Base-by-base conservation (phyloP, 2,797 vertebrate genomes). In the Otolemur crassicaudatus region DNA sequence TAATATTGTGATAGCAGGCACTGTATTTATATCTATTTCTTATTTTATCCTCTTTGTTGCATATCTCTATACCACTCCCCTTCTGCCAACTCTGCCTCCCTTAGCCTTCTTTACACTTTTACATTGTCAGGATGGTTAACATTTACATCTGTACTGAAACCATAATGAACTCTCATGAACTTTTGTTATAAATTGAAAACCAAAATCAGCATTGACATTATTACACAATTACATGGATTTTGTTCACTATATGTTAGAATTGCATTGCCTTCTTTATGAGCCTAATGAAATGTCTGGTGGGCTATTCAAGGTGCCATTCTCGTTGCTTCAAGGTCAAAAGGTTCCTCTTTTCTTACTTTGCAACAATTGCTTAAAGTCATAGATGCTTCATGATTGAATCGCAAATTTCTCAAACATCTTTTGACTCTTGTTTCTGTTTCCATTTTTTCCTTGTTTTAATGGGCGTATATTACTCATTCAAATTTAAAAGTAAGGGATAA, bases 291-390 rank as follows among this genome's bases (percentile, higher is more conserved):
- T 83, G 46, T 70, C 85, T n/a, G 69, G 43, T 76, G 76, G 77
- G 60, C 31, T 19, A 67, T 53, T 87, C 34, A 81, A 76, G 37
- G 81, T 83, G 81, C 8, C 76, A 58, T 22, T 61, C 7, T 82
- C 73, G 23, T 73, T 89, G 37, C 56, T 89, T 91, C n/a, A 83
- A 77, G 80, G 83, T 95, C 73, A 94, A 94, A 94, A 88, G 29
- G 20, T 81, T 89, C 94, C 87, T 93, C 46, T 94, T 92, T 14
- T 19, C 31, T 69, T 92, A 37, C n/a, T 79, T 89, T 88, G 70
- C 73, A 93, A 87, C 34, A 43, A 61, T 91, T 96, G 70, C 73
- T 85, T 88, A 10, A 86, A 94, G 63, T 94, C 53, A 23, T 60
- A 79, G 82, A 94, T 88, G 61, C 61, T 93, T 96, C 83, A 91